These are phyloP conservation scores for Napeogenes inachia DNA, from an alignment of 2,888 invertebrate species.

Conservation along the genomic window DNA sequence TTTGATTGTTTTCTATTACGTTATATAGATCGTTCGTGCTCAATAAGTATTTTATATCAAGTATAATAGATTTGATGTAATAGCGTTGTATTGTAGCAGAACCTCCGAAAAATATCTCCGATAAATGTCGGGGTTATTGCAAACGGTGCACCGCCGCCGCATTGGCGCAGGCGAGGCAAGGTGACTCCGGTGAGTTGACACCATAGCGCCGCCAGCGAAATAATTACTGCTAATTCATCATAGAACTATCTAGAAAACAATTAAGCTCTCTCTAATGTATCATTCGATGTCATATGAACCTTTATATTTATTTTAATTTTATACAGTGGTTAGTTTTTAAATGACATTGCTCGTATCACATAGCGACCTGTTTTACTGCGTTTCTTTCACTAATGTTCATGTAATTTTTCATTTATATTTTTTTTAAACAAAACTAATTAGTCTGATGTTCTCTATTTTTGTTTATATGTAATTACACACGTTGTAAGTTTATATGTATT, in stretches of 20 bases:
- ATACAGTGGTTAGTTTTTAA: not conserved
- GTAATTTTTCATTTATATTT: not conserved
- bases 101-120: slow-evolving; percentile 52
- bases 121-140: slow-evolving; percentile 56
- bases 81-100: slow-evolving; percentile 45
- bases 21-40: slow-evolving; percentile 37
- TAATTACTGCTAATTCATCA: slow-evolving; percentile 22
- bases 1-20: slow-evolving; percentile 23
- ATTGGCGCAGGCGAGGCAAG: slow-evolving; percentile 54
- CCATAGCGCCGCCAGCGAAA: slow-evolving; percentile 36
- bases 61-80: slow-evolving; percentile 12
- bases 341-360: not conserved
- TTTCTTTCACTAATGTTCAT: not conserved
- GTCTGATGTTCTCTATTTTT: not conserved
- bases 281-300: no score
- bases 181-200: slow-evolving; percentile 63
- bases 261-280: not conserved
- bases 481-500: no score
- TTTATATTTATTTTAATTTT: not conserved
- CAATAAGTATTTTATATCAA: slow-evolving; percentile 6
- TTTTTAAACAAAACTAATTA: not conserved
- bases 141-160: slow-evolving; percentile 64
- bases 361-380: not conserved
- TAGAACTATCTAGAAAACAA: slow-evolving; percentile 13
- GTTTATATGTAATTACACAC: no score